Percentiles rank a stretch among this genome's conserved stretches.
Conservation (phyloP, 2,113 vertebrate species). For the Dromas ardeola region DNA sequence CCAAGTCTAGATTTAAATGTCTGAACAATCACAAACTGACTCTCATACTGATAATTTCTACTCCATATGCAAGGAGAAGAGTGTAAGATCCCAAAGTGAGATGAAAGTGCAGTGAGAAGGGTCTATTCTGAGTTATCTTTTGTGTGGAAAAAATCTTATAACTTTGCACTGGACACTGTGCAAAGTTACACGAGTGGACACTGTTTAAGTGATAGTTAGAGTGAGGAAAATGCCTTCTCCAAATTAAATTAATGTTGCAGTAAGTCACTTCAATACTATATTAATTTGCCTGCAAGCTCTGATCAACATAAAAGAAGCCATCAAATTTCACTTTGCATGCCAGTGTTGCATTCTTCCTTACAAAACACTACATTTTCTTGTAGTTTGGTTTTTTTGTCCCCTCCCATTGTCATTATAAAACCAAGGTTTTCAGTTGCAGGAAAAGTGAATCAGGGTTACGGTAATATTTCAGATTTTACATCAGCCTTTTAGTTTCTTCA, state of each 20-base stretch:
- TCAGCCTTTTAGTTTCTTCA: constrained; percentile 12
- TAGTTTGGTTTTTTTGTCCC: fast-evolving
- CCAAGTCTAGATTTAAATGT: not conserved
- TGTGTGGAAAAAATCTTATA: not conserved
- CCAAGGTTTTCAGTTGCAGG: not conserved
- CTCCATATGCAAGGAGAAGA: not conserved
- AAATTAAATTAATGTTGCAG: not conserved
- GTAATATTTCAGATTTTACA: not conserved
- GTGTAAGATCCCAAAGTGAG: not conserved
- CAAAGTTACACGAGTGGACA: not conserved
- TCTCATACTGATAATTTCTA: not conserved
- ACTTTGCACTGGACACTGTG: not conserved
- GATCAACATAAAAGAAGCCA: not conserved
- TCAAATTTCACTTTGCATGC: not conserved
- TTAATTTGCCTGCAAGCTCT: not conserved
- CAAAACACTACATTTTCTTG: not conserved
- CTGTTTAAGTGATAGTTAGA: not conserved
- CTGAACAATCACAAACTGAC: not conserved
- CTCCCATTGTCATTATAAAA: not conserved
- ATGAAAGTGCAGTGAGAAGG: not conserved
- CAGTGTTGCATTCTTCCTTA: not conserved
- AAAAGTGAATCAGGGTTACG: not conserved
- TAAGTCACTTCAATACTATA: not conserved
- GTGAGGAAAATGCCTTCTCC: not conserved
- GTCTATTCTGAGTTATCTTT: not conserved